A percentile compares a stretch with the other conserved stretches of the same genome.
Conservation (phyloP, 2,888 invertebrate genomes). For the Perizoma flavofasciatum region DNA sequence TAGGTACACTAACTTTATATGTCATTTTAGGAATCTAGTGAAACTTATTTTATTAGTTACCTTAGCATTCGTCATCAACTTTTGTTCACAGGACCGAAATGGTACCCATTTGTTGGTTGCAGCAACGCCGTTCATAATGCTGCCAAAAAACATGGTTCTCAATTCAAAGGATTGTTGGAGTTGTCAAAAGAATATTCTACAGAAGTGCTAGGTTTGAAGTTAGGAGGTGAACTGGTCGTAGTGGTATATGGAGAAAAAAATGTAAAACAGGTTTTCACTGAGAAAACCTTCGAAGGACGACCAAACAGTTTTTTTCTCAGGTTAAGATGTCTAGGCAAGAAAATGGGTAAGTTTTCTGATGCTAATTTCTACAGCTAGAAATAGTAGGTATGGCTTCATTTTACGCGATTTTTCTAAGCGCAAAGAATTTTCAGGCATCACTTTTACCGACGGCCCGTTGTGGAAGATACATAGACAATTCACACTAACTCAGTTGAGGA, state of each 20-base stretch:
- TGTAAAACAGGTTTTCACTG: slow-evolving; percentile 84
- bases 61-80: background rate
- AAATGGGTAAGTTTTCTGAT: slow-evolving; percentile 78
- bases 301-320: slow-evolving; percentile 88
- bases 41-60: too few relatives aligned
- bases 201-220: slow-evolving; percentile 86
- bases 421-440: slow-evolving; percentile 78
- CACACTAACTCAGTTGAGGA: slow-evolving; percentile 85
- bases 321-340: slow-evolving; percentile 86
- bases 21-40: too few relatives aligned
- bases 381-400: background rate
- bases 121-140: slow-evolving; percentile 54
- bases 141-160: slow-evolving; percentile 61
- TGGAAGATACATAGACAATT: slow-evolving; percentile 88
- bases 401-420: slow-evolving; percentile 1
- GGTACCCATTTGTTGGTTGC: slow-evolving; percentile 71
- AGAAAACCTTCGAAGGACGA: slow-evolving; percentile 87
- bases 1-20: too few relatives aligned
- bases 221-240: slow-evolving; percentile 85
- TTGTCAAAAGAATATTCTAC: slow-evolving; percentile 84
- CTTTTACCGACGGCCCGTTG: slow-evolving; percentile 86
- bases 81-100: slow-evolving; percentile 66
- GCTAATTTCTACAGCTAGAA: too few relatives aligned
- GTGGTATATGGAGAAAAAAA: slow-evolving; percentile 85
- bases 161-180: slow-evolving; percentile 85